Evolutionary conservation across 2,888 invertebrate species (phyloP), one percentile per base, ranked within the genome.

Genomic region (Synanthedon tipuliformis): DNA sequence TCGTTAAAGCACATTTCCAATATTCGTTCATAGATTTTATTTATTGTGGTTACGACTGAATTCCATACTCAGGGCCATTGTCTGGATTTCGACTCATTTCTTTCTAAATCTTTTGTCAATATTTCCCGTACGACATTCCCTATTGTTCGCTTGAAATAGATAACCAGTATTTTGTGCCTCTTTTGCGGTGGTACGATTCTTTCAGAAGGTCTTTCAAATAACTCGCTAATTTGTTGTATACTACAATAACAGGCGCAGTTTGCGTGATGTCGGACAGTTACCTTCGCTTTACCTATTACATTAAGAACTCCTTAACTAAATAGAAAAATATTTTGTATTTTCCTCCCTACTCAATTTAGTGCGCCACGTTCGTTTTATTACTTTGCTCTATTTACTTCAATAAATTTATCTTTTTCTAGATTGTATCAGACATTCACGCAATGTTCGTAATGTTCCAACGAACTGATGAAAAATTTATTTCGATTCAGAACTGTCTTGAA

Each of bases 71-170:
- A 45, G n/a, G 8, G 45, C 45, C 60, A 67, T 69, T 73, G 69
- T 71, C 63, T 65, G 67, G 71, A 62, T 67, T 61, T 65, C 61
- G 63, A 61, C 61, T 66, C 66, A 68, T 71, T 71, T 66, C 66
- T 65, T 70, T 59, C 58, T 59, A 54, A 55, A 68, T 68, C 75
- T 70, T 69, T 75, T 75, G 72, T 72, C 68, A 66, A 68, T 70
- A 67, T 65, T 65, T 67, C 58, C 55, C 62, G 60, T 57, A 63
- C 62, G 61, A 59, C 63, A 62, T 62, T 57, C 60, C 51, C 71
- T 62, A 73, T 75, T 75, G 73, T 75, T 54, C 53, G 61, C 51
- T 52, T 54, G 54, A 59, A 68, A 70, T 65, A 69, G 70, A 71
- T 68, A 68, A 67, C 64, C 54, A 57, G 65, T 62, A 64, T 57